Percentiles rank a stretch among this genome's conserved stretches.
Conservation (phyloP, 2,797 vertebrate genomes). For the Eulemur mongoz region DNA sequence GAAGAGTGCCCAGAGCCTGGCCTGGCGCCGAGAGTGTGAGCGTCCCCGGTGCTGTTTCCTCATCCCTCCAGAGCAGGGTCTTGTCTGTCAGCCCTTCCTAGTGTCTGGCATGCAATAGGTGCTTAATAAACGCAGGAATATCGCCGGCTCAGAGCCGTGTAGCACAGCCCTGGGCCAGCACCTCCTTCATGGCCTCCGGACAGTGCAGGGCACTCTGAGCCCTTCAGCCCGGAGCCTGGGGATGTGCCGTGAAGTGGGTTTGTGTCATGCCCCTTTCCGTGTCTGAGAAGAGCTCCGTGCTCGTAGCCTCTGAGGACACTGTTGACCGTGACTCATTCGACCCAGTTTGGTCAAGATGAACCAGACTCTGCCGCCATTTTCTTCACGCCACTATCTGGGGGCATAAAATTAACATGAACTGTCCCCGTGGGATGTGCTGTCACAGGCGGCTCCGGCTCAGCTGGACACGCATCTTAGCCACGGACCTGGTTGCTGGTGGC, state of each 20-base stretch:
- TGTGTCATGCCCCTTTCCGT: accelerated
- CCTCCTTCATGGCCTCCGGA: accelerated
- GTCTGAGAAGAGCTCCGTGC: neutral
- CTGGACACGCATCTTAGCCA: neutral
- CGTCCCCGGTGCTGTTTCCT: accelerated
- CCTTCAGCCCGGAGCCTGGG: neutral
- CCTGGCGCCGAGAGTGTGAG: accelerated
- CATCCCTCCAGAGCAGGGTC: neutral
- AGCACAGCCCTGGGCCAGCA: accelerated
- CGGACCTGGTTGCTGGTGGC: neutral
- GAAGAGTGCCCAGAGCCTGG: neutral
- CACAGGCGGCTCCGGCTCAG: accelerated
- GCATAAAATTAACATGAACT: neutral
- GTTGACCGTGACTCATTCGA: too few relatives aligned
- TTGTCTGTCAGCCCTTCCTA: neutral
- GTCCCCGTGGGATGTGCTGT: accelerated
- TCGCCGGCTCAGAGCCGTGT: neutral
- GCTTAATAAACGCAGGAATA: neutral
- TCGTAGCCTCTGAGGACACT: neutral
- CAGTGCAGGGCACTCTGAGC: accelerated
- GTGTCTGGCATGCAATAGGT: neutral
- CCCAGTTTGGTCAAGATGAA: neutral
- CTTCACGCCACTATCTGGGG: neutral
- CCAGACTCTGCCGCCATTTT: neutral
- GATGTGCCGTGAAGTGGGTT: accelerated